These are phyloP conservation scores for Pseudonaja textilis DNA, from an alignment of 2,113 vertebrate species.

Conservation along the genomic window DNA sequence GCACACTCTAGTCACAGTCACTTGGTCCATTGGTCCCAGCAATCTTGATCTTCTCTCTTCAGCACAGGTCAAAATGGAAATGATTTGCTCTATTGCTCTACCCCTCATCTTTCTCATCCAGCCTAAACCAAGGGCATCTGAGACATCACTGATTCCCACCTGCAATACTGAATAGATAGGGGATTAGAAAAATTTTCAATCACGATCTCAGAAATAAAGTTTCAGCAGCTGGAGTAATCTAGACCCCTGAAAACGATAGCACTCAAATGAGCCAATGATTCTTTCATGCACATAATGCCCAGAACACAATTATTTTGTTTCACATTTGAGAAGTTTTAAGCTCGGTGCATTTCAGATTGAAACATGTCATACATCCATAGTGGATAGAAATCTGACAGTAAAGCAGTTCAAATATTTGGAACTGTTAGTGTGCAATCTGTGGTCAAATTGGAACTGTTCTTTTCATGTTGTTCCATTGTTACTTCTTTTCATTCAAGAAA, in stretches of 20 bases:
- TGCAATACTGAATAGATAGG: neutral
- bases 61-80: neutral
- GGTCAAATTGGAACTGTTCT: neutral
- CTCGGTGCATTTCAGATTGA: neutral
- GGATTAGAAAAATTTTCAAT: neutral
- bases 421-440: neutral
- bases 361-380: neutral
- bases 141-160: neutral
- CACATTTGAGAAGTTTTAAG: neutral
- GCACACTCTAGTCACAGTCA: neutral
- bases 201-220: neutral
- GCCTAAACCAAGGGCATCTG: neutral
- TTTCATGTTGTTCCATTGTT: constrained; percentile 10
- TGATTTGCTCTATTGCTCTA: neutral
- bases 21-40: neutral
- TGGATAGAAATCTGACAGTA: neutral
- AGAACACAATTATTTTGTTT: neutral
- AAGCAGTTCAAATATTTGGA: neutral
- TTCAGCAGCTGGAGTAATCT: neutral
- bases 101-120: neutral
- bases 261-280: neutral
- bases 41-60: neutral
- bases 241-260: neutral
- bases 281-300: neutral
- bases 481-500: constrained; percentile 1